These are phyloP conservation scores for Magallana nippona DNA, from an alignment of 2,888 invertebrate species.

Conservation along the genomic window DNA sequence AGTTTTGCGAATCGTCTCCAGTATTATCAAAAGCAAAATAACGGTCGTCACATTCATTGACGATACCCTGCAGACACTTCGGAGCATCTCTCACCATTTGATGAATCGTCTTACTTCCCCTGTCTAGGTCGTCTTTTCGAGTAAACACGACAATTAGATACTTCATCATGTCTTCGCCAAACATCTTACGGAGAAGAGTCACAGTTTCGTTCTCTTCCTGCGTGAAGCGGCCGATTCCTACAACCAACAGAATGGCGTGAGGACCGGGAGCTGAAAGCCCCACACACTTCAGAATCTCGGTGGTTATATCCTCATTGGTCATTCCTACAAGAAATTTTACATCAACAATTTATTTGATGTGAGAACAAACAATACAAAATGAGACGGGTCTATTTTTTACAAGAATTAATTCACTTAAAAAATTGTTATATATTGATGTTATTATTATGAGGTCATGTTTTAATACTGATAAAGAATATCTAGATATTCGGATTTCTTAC, in stretches of 20 bases:
- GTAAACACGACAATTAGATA: constrained; percentile 52
- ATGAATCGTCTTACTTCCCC: constrained; percentile 19
- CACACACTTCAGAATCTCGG: constrained; percentile 49
- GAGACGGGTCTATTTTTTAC: no score
- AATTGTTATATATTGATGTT: no score
- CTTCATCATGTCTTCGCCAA: constrained; percentile 49
- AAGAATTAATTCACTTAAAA: no score
- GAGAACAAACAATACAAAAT: not conserved
- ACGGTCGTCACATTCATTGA: constrained; percentile 41
- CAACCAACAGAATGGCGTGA: constrained; percentile 49
- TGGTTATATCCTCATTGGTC: constrained; percentile 45
- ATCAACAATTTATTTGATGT: not conserved
- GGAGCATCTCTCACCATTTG: constrained; percentile 44
- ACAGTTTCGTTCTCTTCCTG: constrained; percentile 48
- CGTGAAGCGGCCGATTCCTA: constrained; percentile 47
- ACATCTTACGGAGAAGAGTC: constrained; percentile 44
- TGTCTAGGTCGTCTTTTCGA: constrained; percentile 50
- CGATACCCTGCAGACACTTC: constrained; percentile 29
- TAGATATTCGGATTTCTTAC: not conserved
- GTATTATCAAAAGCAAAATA: constrained; percentile 49
- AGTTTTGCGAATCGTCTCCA: constrained; percentile 34
- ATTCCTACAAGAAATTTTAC: constrained; percentile 21
- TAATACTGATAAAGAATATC: not conserved
- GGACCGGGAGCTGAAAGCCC: constrained; percentile 51
- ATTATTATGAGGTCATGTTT: no score